These are phyloP conservation scores for Dissostichus mawsoni DNA, from an alignment of 2,113 vertebrate genomes.

Conservation along the genomic window DNA sequence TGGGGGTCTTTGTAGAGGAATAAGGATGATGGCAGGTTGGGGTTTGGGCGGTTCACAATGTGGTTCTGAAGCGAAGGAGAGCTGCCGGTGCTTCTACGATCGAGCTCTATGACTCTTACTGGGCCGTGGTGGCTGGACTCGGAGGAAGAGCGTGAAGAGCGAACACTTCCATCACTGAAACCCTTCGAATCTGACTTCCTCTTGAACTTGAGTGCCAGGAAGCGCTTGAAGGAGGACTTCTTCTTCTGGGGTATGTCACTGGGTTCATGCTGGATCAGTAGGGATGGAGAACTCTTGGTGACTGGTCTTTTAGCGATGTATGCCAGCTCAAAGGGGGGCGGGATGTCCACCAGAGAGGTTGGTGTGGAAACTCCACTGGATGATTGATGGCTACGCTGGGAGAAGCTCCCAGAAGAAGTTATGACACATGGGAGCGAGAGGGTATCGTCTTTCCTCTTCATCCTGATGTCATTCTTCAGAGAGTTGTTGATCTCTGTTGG, in stretches of 20 bases:
- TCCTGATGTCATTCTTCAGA: constrained; percentile 79
- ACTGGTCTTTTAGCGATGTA: constrained; percentile 96
- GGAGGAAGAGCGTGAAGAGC: constrained; percentile 93
- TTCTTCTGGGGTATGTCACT: constrained; percentile 92
- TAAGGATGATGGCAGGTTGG: constrained; percentile 87
- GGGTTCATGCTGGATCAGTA: constrained; percentile 90
- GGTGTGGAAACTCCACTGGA: constrained; percentile 91
- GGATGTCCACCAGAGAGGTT: constrained; percentile 92
- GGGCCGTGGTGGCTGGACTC: constrained; percentile 96
- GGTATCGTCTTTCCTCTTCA: constrained; percentile 88
- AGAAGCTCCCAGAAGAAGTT: constrained; percentile 93
- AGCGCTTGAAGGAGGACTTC: constrained; percentile 96
- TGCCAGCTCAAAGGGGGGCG: constrained; percentile 95
- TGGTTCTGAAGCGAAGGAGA: constrained; percentile 89
- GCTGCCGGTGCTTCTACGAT: constrained; percentile 88
- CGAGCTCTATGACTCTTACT: constrained; percentile 88
- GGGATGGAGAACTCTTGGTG: constrained; percentile 95
- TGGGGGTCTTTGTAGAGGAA: constrained; percentile 90
- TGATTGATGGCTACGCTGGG: constrained; percentile 86
- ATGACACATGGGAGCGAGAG: constrained; percentile 91
- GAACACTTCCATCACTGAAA: constrained; percentile 89
- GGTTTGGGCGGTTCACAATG: constrained; percentile 83
- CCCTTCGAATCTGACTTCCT: constrained; percentile 91
- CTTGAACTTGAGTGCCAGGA: constrained; percentile 93
- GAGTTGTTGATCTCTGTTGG: constrained; percentile 82